Conservation (phyloP, 2,888 invertebrate species). For the Ametastegia equiseti region DNA sequence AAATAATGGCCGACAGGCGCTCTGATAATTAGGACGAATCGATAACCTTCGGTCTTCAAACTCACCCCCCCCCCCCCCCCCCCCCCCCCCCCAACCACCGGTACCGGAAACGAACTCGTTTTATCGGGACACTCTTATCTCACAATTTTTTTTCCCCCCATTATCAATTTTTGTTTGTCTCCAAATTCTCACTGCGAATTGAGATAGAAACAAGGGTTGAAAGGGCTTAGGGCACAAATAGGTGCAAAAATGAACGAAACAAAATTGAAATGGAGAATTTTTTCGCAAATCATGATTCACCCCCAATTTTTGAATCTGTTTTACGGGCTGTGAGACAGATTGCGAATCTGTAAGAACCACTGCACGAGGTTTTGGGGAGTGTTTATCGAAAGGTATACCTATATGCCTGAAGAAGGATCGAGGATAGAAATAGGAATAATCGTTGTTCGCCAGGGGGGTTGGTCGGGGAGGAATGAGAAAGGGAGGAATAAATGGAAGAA, state of each 20-base stretch:
- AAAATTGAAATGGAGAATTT: not conserved
- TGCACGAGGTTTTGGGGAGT: not conserved
- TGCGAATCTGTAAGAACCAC: not conserved
- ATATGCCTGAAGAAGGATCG: not conserved
- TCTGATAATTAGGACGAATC: constrained; percentile 47
- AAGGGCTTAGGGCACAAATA: no score
- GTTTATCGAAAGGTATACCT: constrained; percentile 9
- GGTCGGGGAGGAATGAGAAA: not conserved
- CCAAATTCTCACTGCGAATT: no score
- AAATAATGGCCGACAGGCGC: constrained; percentile 45
- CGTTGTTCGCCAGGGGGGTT: not conserved
- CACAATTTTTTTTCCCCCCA: no score
- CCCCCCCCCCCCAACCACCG: no score
- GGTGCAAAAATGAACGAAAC: not conserved
- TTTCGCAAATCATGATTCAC: not conserved
- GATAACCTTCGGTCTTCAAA: constrained; percentile 35
- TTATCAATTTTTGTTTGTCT: no score
- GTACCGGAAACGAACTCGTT: no score
- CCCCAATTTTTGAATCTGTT: not conserved
- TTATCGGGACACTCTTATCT: not conserved
- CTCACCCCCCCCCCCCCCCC: not conserved
- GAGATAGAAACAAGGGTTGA: no score
- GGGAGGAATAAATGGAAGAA: not conserved
- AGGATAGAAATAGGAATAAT: not conserved
- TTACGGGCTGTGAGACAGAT: not conserved